These are phyloP conservation scores for Tychaedon coryphoeus DNA, from an alignment of 2,113 vertebrate genomes.

Conservation along the genomic window DNA sequence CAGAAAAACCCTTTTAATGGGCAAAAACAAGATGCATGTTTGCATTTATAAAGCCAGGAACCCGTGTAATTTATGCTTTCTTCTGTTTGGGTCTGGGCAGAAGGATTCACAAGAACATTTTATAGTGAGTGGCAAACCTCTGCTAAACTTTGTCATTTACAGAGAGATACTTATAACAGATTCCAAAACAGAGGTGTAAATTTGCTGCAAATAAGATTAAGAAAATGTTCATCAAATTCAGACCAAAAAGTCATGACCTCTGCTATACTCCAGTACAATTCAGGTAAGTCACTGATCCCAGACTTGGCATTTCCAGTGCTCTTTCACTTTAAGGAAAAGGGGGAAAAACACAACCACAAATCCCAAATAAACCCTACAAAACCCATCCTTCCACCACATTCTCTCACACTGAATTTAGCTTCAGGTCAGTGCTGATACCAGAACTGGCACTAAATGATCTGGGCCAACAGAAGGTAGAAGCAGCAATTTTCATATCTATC, in stretches of 20 bases:
- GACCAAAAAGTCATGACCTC: not conserved
- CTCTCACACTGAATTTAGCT: not conserved
- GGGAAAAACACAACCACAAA: accelerated
- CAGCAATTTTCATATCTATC: not conserved
- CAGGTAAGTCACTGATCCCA: not conserved
- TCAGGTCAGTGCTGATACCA: not conserved
- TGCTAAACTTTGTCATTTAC: not conserved
- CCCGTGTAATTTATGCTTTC: not conserved
- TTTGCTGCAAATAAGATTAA: not conserved
- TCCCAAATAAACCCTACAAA: not conserved
- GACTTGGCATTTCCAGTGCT: not conserved
- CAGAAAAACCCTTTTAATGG: not conserved
- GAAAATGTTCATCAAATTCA: not conserved
- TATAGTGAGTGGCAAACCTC: not conserved
- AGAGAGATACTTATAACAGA: not conserved
- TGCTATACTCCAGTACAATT: not conserved
- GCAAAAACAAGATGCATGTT: not conserved
- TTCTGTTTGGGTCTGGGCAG: not conserved
- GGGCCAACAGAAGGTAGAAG: not conserved
- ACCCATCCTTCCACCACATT: not conserved
- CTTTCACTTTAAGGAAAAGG: not conserved
- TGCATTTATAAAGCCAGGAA: not conserved
- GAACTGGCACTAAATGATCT: not conserved
- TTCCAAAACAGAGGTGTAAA: not conserved
- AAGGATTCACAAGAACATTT: not conserved